Evolutionary conservation across 2,888 invertebrate genomes (phyloP), one percentile per base, ranked within the genome.

Genomic region (Yponomeuta malinellus): DNA sequence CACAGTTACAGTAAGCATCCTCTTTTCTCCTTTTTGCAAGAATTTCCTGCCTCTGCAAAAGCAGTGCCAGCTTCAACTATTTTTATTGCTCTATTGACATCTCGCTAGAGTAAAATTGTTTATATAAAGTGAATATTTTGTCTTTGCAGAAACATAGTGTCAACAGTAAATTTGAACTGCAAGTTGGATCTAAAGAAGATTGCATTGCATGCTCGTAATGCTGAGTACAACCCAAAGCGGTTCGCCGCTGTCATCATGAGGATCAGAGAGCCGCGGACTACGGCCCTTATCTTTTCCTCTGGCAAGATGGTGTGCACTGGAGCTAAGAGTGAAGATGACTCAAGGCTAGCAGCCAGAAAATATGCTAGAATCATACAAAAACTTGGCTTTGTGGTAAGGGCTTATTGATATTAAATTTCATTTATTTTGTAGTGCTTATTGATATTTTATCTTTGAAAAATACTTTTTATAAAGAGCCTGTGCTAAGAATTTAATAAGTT

Each of bases 171-270:
- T 87, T 91, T 99, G 71, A 97, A 96, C 79, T 98, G 98, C 85
- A 98, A 97, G 88, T 90, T 99, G 76, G 99, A 99, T 83, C 93
- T 99, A 73, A 99, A 99, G 83, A 98, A 97, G 89, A 99, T 99
- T 78, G 99, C 99, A 0, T 91, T 99, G 2, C 98, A 98, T 85
- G 99, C 99, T 0, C 95, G 99, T 84, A 99, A 99, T 93, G 99
- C 99, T 2, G 99, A 99, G 88, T 99, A 99, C 84, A 99, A 99
- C 87, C 99, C 99, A 10, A 99, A 99, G 89, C 96, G 99, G 81
- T 99, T 99, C 93, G 98, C 99, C 70, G 99, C 99, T 63, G 99
- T 99, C 4, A 99, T 99, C 71, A 99, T 99, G 99, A 94, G 99
- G 81, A 97, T 95, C 87, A 94, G 93, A 79, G 99, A 97, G 86